Conservation (phyloP, 30 jellyfish, hydroid and myxozoan species). For the Mastigias papua region DNA sequence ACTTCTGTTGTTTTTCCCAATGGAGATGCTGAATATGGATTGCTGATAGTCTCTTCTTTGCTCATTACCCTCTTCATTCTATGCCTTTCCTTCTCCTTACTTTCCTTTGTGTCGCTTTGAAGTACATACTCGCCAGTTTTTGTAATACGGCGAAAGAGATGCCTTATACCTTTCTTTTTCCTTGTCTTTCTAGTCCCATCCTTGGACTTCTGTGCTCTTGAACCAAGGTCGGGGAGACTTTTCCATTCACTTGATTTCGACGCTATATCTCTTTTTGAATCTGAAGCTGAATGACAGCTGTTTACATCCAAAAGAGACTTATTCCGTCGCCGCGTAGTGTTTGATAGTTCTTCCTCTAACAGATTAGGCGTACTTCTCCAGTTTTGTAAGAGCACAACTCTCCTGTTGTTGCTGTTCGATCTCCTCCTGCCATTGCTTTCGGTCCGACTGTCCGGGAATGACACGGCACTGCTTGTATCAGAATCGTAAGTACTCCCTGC, state of each 20-base stretch:
- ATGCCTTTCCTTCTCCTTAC: neutral
- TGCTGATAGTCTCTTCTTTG: neutral
- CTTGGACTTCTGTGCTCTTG: neutral
- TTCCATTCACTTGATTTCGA: constrained; percentile 23
- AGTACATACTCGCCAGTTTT: constrained; percentile 53
- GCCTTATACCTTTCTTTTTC: constrained; percentile 21
- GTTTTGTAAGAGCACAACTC: constrained; percentile 8
- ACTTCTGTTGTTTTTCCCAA: constrained; percentile 27
- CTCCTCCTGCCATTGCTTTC: neutral
- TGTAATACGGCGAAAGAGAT: constrained; percentile 24
- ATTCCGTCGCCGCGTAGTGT: constrained; percentile 6
- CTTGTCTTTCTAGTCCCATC: neutral
- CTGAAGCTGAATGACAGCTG: neutral
- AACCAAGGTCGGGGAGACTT: constrained; percentile 42
- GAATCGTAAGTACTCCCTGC: constrained; percentile 1
- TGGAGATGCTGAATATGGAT: constrained; percentile 11
- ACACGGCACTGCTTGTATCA: constrained; percentile 23
- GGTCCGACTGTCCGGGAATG: constrained; percentile 3
- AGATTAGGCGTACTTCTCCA: constrained; percentile 61
- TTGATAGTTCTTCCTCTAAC: neutral
- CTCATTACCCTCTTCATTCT: neutral
- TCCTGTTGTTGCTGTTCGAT: neutral
- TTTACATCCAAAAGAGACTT: constrained; percentile 13
- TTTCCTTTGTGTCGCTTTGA: constrained; percentile 12
- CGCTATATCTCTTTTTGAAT: neutral